These are phyloP conservation scores for Ctenomys sociabilis DNA, from an alignment of 2,113 vertebrate species.

Conservation along the genomic window DNA sequence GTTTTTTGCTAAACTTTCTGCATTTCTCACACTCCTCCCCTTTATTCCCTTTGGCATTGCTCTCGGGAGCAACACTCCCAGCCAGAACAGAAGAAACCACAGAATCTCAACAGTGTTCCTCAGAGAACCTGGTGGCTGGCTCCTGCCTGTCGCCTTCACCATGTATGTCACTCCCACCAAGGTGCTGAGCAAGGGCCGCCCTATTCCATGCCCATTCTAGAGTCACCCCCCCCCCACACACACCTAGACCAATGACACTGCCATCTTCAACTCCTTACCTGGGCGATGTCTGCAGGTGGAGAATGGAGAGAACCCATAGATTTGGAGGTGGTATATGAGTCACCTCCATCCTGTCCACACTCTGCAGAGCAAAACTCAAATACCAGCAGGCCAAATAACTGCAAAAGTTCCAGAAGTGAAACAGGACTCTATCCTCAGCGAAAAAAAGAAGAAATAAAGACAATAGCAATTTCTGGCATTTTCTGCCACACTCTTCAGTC, in stretches of 20 bases:
- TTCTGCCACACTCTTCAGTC: neutral
- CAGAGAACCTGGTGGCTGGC: neutral
- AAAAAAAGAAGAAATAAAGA: neutral
- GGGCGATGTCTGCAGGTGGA: neutral
- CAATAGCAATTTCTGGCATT: neutral
- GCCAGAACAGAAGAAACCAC: neutral
- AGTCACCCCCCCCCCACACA: too few species aligned
- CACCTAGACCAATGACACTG: rapidly evolving
- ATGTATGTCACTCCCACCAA: rapidly evolving
- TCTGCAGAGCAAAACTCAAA: neutral
- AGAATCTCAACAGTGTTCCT: neutral
- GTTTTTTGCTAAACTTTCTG: neutral
- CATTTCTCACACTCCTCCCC: neutral
- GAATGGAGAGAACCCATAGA: neutral
- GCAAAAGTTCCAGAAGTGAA: neutral
- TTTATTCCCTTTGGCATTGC: neutral
- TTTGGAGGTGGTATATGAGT: too few species aligned
- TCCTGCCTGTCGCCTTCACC: too few species aligned
- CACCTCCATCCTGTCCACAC: neutral
- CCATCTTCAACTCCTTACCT: neutral
- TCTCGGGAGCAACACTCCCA: neutral
- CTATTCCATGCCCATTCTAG: neutral
- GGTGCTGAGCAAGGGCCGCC: neutral
- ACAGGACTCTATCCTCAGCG: neutral
- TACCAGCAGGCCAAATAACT: neutral